Percentiles rank a stretch among this genome's conserved stretches.
phyloP scores from a whole-genome alignment of 2,797 vertebrate species.

The Chaunax sp. region DNA sequence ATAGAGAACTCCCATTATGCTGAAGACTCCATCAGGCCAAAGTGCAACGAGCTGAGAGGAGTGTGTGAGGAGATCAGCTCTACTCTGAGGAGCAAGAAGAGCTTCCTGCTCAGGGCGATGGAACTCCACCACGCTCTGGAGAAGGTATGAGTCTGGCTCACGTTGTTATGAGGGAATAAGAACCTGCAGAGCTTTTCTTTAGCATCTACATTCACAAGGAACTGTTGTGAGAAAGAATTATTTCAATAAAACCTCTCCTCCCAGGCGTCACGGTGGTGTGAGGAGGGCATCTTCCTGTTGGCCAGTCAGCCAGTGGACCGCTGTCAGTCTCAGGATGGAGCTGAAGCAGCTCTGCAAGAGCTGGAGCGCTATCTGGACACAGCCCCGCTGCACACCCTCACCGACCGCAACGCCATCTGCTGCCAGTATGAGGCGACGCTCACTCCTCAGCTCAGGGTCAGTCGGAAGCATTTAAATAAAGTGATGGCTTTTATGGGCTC shows the following conservation, averaged over 20 bases:
- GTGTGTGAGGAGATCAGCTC: conserved; percentile 83
- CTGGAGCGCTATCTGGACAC: conserved; percentile 94
- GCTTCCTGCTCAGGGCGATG: conserved; percentile 86
- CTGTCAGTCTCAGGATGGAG: conserved; percentile 97
- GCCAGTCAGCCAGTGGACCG: conserved; percentile 95
- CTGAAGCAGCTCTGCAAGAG: conserved; percentile 94
- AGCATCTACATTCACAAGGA: no score
- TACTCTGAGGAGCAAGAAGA: conserved; percentile 81
- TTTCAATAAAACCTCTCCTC: accelerated
- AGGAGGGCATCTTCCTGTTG: conserved; percentile 94
- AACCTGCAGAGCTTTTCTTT: no score
- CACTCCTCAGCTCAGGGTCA: conserved; percentile 89
- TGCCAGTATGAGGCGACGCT: conserved; percentile 90
- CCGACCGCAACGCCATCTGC: conserved; percentile 86
- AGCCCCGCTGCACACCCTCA: conserved; percentile 83
- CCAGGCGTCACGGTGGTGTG: conserved; percentile 92
- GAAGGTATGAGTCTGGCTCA: conserved; percentile 78
- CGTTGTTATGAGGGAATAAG: no score
- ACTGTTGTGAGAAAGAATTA: no score
- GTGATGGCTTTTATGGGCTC: no score
- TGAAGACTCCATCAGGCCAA: conserved; percentile 93
- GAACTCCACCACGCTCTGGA: conserved; percentile 91
- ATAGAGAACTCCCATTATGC: conserved; percentile 93
- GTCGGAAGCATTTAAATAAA: background rate
- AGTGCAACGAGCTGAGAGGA: conserved; percentile 90